Base-by-base conservation (phyloP, 2,797 vertebrate genomes). In the Caiman crocodilus region DNA sequence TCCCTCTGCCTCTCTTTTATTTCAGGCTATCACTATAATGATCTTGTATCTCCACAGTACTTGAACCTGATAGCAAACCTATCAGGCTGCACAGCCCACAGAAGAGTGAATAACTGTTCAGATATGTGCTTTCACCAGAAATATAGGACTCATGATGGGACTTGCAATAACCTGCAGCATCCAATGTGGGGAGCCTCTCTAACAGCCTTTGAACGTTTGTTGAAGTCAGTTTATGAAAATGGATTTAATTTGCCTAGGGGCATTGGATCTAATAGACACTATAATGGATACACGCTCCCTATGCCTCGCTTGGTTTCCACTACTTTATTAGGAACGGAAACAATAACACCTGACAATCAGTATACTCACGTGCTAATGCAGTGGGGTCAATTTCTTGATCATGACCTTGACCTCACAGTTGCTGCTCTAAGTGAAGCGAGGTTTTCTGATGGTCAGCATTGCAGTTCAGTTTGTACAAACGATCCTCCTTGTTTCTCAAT, bases 311-410 rank as follows among this genome's bases (percentile, higher is more conserved):
- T 99, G 78, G 98, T 99, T 95, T 99, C 99, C 56, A 99, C 99
- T 20, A 96, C 97, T 11, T 98, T 99, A 96, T 99, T 99, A 0
- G 99, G 99, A 55, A 98, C 99, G 0, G 99, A 99, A 97, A 98
- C 98, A 3, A 94, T 99, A 90, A 99, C 99, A 6, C 99, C 99
- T 0, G 99, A 99, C 1, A 98, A 98, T 77, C 98, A 98, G 78
- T 99, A 99, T 97, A 99, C 99, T 0, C 99, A 99, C 97, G 99
- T 99, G 98, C 98, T 99, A 20, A 99, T 99, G 99, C 99, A 99
- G 94, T 99, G 99, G 99, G 99, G 99, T 58, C 99, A 99, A 97
- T 99, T 99, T 95, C 98, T 99, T 7, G 99, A 99, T 97, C 99
- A 99, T 0, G 99, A 99, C 93, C 95, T 99, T 94, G 99, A 99